A percentile compares a stretch with the other conserved stretches of the same genome.
Evolutionary conservation across 1,140 invertebrate species (phyloP).

Genomic region (Pogonus chalceus): DNA sequence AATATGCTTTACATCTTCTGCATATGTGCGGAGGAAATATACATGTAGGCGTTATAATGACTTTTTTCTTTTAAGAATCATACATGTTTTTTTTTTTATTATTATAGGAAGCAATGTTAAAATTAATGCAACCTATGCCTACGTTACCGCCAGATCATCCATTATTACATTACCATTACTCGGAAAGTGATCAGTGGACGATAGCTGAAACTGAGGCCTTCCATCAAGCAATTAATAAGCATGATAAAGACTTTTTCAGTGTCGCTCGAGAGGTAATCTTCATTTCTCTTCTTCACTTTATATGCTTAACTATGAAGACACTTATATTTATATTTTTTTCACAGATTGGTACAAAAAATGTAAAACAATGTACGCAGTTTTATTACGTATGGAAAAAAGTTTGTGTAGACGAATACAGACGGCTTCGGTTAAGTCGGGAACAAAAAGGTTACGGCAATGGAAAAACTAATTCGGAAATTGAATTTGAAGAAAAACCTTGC

Average conservation of each 20-base stretch:
- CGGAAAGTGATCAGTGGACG: slow-evolving; percentile 72
- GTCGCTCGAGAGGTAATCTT: slow-evolving; percentile 72
- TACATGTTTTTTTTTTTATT: background rate
- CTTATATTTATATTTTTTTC: slow-evolving; percentile 18
- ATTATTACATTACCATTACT: slow-evolving; percentile 58
- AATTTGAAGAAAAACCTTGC: slow-evolving; percentile 30
- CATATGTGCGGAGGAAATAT: slow-evolving; percentile 80
- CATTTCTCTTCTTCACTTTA: background rate
- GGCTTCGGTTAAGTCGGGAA: slow-evolving; percentile 39
- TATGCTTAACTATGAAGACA: background rate
- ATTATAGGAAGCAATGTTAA: slow-evolving; percentile 66
- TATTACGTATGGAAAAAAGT: slow-evolving; percentile 99
- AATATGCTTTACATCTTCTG: slow-evolving; percentile 86
- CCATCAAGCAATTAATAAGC: slow-evolving; percentile 75
- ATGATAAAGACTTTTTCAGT: slow-evolving; percentile 88
- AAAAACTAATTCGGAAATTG: slow-evolving; percentile 19
- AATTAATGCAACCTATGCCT: slow-evolving; percentile 60
- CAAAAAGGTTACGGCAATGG: slow-evolving; percentile 15
- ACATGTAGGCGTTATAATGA: slow-evolving; percentile 46
- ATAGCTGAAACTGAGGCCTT: slow-evolving; percentile 79
- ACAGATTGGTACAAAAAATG: slow-evolving; percentile 75
- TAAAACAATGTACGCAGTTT: slow-evolving; percentile 92
- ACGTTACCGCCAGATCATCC: slow-evolving; percentile 65
- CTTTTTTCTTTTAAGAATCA: background rate
- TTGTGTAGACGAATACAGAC: slow-evolving; percentile 74